Conservation (phyloP, 30 jellyfish, hydroid and myxozoan genomes). For the Pseudorhiza aurosa region DNA sequence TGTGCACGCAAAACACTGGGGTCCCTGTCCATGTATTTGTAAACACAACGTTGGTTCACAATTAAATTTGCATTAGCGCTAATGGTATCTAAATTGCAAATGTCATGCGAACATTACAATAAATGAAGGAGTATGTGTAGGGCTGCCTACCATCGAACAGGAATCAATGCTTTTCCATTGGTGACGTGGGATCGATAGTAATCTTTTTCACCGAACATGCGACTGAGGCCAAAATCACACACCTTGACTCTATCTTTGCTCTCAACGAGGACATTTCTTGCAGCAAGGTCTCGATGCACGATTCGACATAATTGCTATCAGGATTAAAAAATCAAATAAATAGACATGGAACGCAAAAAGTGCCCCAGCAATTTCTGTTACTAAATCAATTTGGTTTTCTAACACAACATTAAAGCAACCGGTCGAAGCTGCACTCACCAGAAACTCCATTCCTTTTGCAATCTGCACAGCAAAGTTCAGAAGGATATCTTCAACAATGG, state of each 20-base stretch:
- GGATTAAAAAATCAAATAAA: not conserved
- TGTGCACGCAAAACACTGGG: too few relatives aligned
- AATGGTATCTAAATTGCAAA: too few relatives aligned
- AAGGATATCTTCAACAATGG: conserved; percentile 27
- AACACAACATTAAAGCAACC: not conserved
- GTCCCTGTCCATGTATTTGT: too few relatives aligned
- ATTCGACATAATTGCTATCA: conserved; percentile 48
- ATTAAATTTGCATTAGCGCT: too few relatives aligned
- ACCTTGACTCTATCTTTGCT: conserved; percentile 70
- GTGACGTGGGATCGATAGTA: conserved; percentile 27
- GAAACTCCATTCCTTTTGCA: conserved; percentile 74
- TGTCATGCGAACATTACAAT: too few relatives aligned
- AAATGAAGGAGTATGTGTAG: too few relatives aligned
- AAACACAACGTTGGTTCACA: too few relatives aligned
- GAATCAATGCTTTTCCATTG: conserved; percentile 26
- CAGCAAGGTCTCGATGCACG: conserved; percentile 79
- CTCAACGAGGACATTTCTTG: conserved; percentile 67
- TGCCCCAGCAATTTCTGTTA: not conserved
- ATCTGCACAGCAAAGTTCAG: conserved; percentile 61
- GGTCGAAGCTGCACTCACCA: conserved; percentile 8
- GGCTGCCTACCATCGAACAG: conserved; percentile 69
- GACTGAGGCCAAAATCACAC: conserved; percentile 62
- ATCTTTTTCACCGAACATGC: conserved; percentile 59
- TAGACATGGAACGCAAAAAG: not conserved
- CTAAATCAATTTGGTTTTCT: not conserved